A percentile compares a stretch with the other conserved stretches of the same genome.
Conservation (phyloP, 2,797 vertebrate genomes). For the Neosilurus mollespiculum region DNA sequence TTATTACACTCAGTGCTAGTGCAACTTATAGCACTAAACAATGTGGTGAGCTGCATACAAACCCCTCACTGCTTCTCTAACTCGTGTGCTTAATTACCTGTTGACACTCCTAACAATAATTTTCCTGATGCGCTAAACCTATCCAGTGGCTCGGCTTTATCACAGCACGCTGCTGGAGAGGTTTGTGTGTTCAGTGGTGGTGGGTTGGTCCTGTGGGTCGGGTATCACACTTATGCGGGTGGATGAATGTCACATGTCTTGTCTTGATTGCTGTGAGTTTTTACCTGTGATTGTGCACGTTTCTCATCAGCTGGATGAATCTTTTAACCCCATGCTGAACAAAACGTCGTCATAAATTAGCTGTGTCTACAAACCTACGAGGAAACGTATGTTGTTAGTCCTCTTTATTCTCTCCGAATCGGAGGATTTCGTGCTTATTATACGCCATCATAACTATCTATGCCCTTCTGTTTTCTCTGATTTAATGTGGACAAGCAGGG, state of each 20-base stretch:
- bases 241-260: conserved; percentile 30
- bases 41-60: conserved; percentile 67
- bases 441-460: neutral
- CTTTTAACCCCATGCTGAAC: conserved; percentile 46
- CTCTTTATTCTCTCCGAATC: conserved; percentile 2
- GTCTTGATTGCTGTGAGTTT: conserved; percentile 39
- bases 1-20: conserved; percentile 62
- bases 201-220: conserved; percentile 39
- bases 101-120: conserved; percentile 22
- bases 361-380: too few relatives aligned
- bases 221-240: conserved; percentile 21
- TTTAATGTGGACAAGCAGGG: conserved; percentile 18
- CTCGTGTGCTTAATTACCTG: conserved; percentile 58
- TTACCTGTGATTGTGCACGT: conserved; percentile 36
- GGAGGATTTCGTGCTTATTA: neutral
- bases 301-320: conserved; percentile 43
- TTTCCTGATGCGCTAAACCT: conserved; percentile 29
- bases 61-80: conserved; percentile 56
- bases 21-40: conserved; percentile 62
- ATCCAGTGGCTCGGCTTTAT: conserved; percentile 24
- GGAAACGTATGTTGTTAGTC: conserved; percentile 20
- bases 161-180: conserved; percentile 14
- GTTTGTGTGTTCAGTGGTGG: conserved; percentile 50
- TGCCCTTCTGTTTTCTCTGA: neutral
- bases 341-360: neutral